A percentile compares a stretch with the other conserved stretches of the same genome.
These are phyloP conservation scores for Siphamia tubifer DNA, from an alignment of 2,113 vertebrate species.

Conservation along the genomic window DNA sequence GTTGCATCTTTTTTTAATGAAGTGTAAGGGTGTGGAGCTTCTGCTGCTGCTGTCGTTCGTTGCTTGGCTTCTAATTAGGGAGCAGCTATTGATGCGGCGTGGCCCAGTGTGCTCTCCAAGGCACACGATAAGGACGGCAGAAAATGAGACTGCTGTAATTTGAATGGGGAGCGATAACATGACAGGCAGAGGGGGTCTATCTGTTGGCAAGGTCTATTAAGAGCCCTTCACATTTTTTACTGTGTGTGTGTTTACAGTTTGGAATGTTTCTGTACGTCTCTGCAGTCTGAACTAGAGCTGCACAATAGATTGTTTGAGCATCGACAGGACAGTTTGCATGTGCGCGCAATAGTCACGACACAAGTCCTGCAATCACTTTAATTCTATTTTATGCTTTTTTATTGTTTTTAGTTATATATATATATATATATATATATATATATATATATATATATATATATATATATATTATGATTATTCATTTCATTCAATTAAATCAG, in stretches of 20 bases:
- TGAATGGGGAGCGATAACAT: slow-evolving; percentile 11
- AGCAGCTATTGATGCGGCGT: slow-evolving; percentile 37
- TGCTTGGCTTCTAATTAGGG: slow-evolving; percentile 43
- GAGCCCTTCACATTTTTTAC: slow-evolving; percentile 10
- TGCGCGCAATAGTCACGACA: too few species aligned
- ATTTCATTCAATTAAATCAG: too few species aligned
- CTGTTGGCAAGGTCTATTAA: slow-evolving; percentile 29
- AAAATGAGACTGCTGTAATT: slow-evolving; percentile 35
- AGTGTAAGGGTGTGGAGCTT: slow-evolving; percentile 2
- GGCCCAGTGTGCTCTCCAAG: slow-evolving; percentile 4
- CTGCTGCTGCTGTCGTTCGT: background rate
- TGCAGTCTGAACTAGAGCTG: too few species aligned
- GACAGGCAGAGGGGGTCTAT: background rate
- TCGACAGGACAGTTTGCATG: too few species aligned
- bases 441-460: too few species aligned
- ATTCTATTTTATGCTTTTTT: too few species aligned
- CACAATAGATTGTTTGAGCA: too few species aligned
- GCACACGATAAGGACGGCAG: slow-evolving; percentile 36
- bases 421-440: too few species aligned
- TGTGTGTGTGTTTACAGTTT: background rate
- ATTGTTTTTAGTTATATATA: too few species aligned
- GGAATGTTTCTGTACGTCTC: background rate
- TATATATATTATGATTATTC: too few species aligned
- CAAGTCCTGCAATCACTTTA: too few species aligned
- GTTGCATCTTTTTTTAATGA: slow-evolving; percentile 6